A percentile compares a stretch with the other conserved stretches of the same genome.
Conservation (phyloP, 2,888 invertebrate genomes). For the Stramonita haemastoma region DNA sequence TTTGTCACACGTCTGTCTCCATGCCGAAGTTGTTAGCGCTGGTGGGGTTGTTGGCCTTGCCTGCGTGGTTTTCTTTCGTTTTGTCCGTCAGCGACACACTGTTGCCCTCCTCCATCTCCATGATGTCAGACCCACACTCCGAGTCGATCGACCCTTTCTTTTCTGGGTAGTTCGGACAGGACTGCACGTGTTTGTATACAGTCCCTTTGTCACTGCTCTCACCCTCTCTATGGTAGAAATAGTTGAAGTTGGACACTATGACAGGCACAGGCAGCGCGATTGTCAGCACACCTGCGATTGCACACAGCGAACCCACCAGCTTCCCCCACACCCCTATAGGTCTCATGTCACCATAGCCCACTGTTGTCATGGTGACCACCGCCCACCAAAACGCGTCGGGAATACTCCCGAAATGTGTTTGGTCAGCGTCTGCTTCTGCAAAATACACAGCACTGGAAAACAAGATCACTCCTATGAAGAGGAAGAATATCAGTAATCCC, state of each 20-base stretch:
- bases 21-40: conserved; percentile 71
- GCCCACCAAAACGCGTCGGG: conserved; percentile 97
- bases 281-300: conserved; percentile 99
- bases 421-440: conserved; percentile 93
- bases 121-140: conserved; percentile 86
- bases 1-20: conserved; percentile 72
- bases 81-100: conserved; percentile 67
- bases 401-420: conserved; percentile 95
- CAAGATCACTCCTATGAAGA: conserved; percentile 98
- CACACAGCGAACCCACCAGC: conserved; percentile 95
- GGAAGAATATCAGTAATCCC: conserved; percentile 99
- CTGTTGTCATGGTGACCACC: conserved; percentile 97
- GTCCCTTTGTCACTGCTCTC: conserved; percentile 97
- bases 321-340: conserved; percentile 98
- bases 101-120: conserved; percentile 94
- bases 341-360: conserved; percentile 99
- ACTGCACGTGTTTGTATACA: conserved; percentile 76
- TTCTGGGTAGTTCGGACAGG: conserved; percentile 82
- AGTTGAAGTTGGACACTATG: conserved; percentile 99
- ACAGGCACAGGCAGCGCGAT: conserved; percentile 99
- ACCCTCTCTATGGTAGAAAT: conserved; percentile 99
- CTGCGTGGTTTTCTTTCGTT: conserved; percentile 71
- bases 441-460: conserved; percentile 97
- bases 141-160: conserved; percentile 82
- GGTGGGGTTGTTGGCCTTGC: conserved; percentile 70